phyloP scores from a whole-genome alignment of 2,797 vertebrate species.

The Cynopterus sphinx region DNA sequence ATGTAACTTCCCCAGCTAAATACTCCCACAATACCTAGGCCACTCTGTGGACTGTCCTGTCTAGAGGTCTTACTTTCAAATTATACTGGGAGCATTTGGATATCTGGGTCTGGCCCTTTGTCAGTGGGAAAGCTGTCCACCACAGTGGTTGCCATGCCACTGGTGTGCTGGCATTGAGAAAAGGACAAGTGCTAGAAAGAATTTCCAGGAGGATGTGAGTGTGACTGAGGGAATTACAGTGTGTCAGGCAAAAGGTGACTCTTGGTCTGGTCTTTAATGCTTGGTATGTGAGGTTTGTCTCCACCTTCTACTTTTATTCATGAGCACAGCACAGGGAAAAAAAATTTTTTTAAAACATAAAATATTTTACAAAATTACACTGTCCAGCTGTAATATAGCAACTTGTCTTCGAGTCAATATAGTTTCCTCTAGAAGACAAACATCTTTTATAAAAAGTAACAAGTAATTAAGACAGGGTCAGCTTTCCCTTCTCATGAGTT shows the following conservation, averaged over 20 bases:
- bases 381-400: background rate
- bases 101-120: background rate
- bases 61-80: background rate
- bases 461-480: background rate
- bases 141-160: background rate
- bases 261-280: background rate
- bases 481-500: background rate
- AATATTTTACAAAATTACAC: background rate
- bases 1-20: too few relatives aligned
- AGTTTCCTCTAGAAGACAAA: background rate
- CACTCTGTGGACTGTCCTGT: background rate
- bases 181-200: rapidly evolving
- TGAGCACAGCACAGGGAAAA: background rate
- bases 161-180: background rate
- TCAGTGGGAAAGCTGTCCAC: background rate
- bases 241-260: background rate
- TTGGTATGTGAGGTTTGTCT: background rate
- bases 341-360: background rate
- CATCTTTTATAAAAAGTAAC: background rate
- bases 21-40: too few relatives aligned
- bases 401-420: background rate
- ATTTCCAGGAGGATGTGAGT: background rate
- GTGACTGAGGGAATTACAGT: background rate
- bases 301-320: background rate
- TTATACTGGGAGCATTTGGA: background rate